Base-by-base conservation (phyloP, 2,888 invertebrate genomes). In the Heteromurus nitidus region DNA sequence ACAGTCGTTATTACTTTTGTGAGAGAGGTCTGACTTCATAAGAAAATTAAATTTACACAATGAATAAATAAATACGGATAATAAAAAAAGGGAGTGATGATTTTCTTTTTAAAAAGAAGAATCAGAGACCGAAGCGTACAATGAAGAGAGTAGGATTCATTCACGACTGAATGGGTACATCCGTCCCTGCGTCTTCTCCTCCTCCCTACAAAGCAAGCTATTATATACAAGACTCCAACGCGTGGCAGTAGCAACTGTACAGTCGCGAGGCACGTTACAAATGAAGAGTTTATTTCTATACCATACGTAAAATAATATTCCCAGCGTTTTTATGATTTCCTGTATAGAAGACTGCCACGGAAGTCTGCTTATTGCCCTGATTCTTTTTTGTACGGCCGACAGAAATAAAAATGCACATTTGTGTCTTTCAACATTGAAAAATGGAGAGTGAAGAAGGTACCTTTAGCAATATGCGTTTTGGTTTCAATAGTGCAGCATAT, bases 311-410 rank as follows among this genome's bases (percentile, higher is more conserved):
- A 75, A 73, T 67, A 75, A 75, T 75, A 42, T 64, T 67, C 67
- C 67, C 76, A 76, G 58, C 24, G 42, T 60, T 76, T 76, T 76
- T 68, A 76, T 47, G 76, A 76, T 76, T 76, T 76, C 76, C 76
- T 76, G 76, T 22, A 58, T 58, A 26, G 5, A 50, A n/a, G 5
- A 7, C 11, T 7, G n/a, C 68, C 47, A 76, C 76, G 76, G 76
- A 76, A 76, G 76, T 76, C 76, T 76, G 76, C 76, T 68, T 76
- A 76, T 76, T 76, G 76, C 76, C 60, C 76, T 76, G 75, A 73
- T 75, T 76, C 68, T 55, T 31, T 67, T 68, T 62, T 47, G 36
- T 18, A 55, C 36, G 24, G 26, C 58, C 58, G 58, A 58, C 58
- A 58, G 7, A 13, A 26, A 13, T 55, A 50, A 50, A 7, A 7